Conservation (phyloP, 2,888 invertebrate genomes). For the Frankliniella intonsa region DNA sequence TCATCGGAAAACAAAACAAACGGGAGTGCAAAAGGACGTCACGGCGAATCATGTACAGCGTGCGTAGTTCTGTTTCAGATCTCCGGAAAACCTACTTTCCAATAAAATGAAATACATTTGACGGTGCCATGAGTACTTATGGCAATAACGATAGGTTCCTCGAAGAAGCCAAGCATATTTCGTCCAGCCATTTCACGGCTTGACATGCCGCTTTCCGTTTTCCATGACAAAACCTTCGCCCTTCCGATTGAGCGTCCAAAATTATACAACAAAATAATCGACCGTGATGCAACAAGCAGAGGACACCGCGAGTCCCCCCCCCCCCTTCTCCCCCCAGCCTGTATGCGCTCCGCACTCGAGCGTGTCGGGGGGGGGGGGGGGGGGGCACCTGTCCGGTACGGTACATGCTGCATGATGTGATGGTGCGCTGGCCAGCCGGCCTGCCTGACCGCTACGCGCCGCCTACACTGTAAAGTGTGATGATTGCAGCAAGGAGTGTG, state of each 20-base stretch:
- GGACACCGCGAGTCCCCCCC: too few relatives aligned
- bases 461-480: not conserved
- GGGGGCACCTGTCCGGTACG: not conserved
- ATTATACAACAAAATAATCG: not conserved
- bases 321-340: not conserved
- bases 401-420: not conserved
- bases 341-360: not conserved
- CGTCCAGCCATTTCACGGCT: too few relatives aligned
- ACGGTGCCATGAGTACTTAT: not conserved
- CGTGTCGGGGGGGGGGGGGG: not conserved
- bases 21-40: too few relatives aligned
- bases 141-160: constrained; percentile 5
- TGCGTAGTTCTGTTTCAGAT: too few relatives aligned
- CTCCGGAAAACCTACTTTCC: too few relatives aligned
- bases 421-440: not conserved
- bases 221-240: too few relatives aligned
- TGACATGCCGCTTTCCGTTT: too few relatives aligned
- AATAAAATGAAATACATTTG: not conserved
- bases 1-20: too few relatives aligned
- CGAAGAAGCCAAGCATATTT: not conserved
- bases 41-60: too few relatives aligned
- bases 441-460: not conserved
- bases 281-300: not conserved
- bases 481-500: not conserved
- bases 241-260: not conserved